Conservation (phyloP, 2,797 vertebrate genomes). For the Enteromius unitaeniatus region DNA sequence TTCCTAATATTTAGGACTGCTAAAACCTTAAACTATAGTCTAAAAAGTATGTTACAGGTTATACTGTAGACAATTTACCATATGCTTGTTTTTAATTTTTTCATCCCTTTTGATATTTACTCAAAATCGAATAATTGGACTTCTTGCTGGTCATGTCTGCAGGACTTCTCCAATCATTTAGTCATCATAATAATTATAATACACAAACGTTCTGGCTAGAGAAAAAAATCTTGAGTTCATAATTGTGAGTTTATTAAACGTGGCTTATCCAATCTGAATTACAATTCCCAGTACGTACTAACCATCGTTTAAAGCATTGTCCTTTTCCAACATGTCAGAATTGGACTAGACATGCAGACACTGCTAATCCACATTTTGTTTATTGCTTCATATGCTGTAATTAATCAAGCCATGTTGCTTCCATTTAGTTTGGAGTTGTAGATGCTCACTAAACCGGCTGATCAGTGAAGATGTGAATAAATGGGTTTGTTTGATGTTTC, state of each 20-base stretch:
- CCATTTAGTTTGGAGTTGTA: slow-evolving; percentile 16
- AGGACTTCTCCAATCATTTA: neutral
- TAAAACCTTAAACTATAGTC: neutral
- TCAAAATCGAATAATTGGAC: neutral
- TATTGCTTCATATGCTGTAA: neutral
- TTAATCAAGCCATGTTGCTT: slow-evolving; percentile 31
- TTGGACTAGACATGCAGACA: neutral
- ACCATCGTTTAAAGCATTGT: neutral
- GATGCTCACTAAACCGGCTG: slow-evolving; percentile 14
- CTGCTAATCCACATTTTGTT: neutral
- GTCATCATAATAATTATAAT: neutral
- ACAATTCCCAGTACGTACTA: neutral
- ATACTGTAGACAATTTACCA: neutral
- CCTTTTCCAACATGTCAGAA: neutral
- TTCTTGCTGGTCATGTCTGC: neutral
- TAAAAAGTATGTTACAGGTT: neutral
- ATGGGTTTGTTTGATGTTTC: slow-evolving; percentile 26
- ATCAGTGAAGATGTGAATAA: slow-evolving; percentile 35
- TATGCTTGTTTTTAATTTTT: neutral
- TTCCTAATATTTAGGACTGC: neutral
- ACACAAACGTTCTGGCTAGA: neutral
- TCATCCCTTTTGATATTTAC: neutral
- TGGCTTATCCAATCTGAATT: neutral
- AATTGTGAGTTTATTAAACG: neutral
- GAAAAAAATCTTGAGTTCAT: neutral